Evolutionary conservation across 2,888 invertebrate species (phyloP), one percentile per base, ranked within the genome.

Genomic region (Eudemis profundana): DNA sequence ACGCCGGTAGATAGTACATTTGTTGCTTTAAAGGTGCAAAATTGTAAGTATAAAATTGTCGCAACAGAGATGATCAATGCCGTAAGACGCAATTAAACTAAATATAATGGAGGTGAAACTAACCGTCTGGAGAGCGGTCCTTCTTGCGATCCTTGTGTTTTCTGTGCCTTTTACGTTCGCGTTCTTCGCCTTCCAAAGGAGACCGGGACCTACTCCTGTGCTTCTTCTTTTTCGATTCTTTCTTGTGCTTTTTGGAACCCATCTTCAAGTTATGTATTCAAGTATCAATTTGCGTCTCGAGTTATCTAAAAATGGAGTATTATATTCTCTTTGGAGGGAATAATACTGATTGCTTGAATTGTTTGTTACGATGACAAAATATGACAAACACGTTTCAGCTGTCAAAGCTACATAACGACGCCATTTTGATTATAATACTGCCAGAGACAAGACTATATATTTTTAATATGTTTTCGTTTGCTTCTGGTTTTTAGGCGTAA

Each of bases 211-310:
- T 92, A 83, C 90, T 90, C 76, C 86, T 84, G 66, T 95, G 95
- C 79, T 95, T 94, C 82, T 94, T 93, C 87, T 95, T 96, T 81
- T 94, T 94, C 2, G 93, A 89, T 40, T 94, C 95, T 77, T 94
- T 94, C 81, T 95, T 95, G 76, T 95, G 95, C 79, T 95, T 95
- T 83, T 95, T 95, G 19, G 95, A 95, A 74, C 95, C 95, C 95
- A 95, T 95, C 72, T 40, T 60, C n/a, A 36, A 2, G n/a, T 27
- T 29, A 23, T 10, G 21, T 12, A 14, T 27, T 50, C 4, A 44
- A 44, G 38, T 51, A 5, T 14, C 4, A 10, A 44, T 33, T 36
- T 29, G 33, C 4, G n/a, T 21, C n/a, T 47, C 46, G 2, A 15
- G 19, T 56, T 33, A 19, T 33, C 19, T 8, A 15, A 15, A 8